phyloP scores from a whole-genome alignment of 1,140 invertebrate species.

The Zaprionus davidi region DNA sequence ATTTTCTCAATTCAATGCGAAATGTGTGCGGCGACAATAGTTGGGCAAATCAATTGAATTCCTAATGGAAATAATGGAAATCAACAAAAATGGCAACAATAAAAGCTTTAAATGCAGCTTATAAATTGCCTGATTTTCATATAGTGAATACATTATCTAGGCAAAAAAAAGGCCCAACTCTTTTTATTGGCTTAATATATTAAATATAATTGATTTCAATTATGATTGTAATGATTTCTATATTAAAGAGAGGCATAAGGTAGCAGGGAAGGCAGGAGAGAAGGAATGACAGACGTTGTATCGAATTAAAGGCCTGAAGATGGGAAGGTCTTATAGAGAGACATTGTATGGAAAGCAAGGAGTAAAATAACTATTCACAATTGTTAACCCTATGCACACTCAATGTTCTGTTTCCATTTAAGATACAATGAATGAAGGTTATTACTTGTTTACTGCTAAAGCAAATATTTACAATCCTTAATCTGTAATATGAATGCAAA shows the following conservation, averaged over 20 bases:
- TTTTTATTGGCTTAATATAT: neutral
- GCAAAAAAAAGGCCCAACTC: neutral
- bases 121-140: neutral
- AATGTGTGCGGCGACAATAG: neutral
- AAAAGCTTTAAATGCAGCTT: neutral
- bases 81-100: neutral
- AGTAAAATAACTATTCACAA: neutral
- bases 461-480: neutral
- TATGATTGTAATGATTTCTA: neutral
- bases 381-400: neutral
- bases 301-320: too few relatives aligned
- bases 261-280: neutral
- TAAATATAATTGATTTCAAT: neutral
- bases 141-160: neutral
- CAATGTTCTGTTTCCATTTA: neutral
- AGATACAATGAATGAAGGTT: neutral
- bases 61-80: conserved; percentile 1
- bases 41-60: neutral
- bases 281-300: neutral
- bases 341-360: too few relatives aligned
- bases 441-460: neutral
- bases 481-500: neutral
- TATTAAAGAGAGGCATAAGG: too few relatives aligned
- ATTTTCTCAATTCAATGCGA: neutral
- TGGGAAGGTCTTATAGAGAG: too few relatives aligned